Base-by-base conservation (phyloP, 1,140 invertebrate species). In the Hermetia illucens region DNA sequence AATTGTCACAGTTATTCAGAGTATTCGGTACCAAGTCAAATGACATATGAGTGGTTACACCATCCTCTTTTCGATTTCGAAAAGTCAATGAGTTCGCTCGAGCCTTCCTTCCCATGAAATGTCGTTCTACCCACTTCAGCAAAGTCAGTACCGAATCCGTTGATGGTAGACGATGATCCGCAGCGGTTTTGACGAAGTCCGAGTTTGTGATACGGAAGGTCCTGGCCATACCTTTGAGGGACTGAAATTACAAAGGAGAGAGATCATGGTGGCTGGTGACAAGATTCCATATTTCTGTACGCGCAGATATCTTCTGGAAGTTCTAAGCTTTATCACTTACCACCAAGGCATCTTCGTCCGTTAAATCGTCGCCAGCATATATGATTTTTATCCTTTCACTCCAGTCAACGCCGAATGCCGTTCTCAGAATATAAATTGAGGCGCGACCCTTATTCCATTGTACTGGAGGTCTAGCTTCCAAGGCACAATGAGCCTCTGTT, bases 301-400 rank as follows among this genome's bases (percentile, higher is more conserved):
- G n/a, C n/a, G n/a, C n/a, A n/a, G n/a, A n/a, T n/a, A n/a, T n/a
- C n/a, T n/a, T n/a, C n/a, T n/a, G n/a, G n/a, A n/a, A n/a, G n/a
- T n/a, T n/a, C n/a, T n/a, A n/a, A n/a, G n/a, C n/a, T n/a, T n/a
- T n/a, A n/a, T n/a, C n/a, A n/a, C 63, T 63, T 61, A 89, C 85
- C 70, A 75, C 68, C 78, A 92, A 89, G 18, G 88, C 87, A 59
- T 91, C 87, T 62, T 92, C 87, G 59, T 92, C 87, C 0, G 87
- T 90, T 10, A 71, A 71, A 63, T 91, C 88, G 60, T 92, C 88
- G 42, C 88, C 88, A 36, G 77, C 86, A 49, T 89, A 91, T 49
- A 92, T 87, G 46, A 90, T 87, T 43, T 84, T 72, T 39, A 91
- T 85, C 33, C 87, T 71, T 56, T 91, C 86, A 50, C 79, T 82